Base-by-base conservation (phyloP, 2,113 vertebrate genomes). In the Erinaceus europaeus region DNA sequence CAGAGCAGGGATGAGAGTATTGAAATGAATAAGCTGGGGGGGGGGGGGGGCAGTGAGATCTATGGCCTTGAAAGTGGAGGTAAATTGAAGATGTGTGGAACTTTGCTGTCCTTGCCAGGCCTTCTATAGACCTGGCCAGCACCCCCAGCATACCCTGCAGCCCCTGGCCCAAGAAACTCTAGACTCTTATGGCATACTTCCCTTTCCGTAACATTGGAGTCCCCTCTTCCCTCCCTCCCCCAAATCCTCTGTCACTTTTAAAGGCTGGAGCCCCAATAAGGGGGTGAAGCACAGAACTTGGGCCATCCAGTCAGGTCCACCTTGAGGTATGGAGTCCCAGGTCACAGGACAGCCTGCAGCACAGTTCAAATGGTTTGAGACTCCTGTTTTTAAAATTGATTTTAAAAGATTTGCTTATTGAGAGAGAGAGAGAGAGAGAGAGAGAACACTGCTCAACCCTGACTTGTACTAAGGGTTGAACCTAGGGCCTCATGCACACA, bases 281-380 rank as follows among this genome's bases (percentile, higher is more conserved):
- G 9, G 3, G 5, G 7, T 12, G 40, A 65, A 48, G 40, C 18
- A 11, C 32, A 34, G 7, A n/a, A 11, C 12, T 4, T 3, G 4
- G 25, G 38, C 29, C 7, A 0, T 12, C 21, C 29, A 5, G 48
- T 10, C 42, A 20, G 10, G 15, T 9, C 3, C 68, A 10, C 32
- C 34, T 15, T 38, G 21, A 25, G 2, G 0, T 61, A 36, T 34
- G 6, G n/a, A 6, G 29, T 20, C 25, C 50, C 0, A 0, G n/a
- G 50, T 53, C 62, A 48, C 21, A 0, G 40, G 34, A n/a, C 48
- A 44, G 74, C 38, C 27, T 13, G 68, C 17, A 21, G 9, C 21
- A 15, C 21, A 12, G 8, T 3, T 1, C 20, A 23, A n/a, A n/a
- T n/a, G 36, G 23, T 13, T 15, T 11, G 64, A 68, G 86, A 14